Percentiles rank a stretch among this genome's conserved stretches.
Evolutionary conservation across 2,888 invertebrate species (phyloP).

Genomic region (Eupithecia dodoneata): DNA sequence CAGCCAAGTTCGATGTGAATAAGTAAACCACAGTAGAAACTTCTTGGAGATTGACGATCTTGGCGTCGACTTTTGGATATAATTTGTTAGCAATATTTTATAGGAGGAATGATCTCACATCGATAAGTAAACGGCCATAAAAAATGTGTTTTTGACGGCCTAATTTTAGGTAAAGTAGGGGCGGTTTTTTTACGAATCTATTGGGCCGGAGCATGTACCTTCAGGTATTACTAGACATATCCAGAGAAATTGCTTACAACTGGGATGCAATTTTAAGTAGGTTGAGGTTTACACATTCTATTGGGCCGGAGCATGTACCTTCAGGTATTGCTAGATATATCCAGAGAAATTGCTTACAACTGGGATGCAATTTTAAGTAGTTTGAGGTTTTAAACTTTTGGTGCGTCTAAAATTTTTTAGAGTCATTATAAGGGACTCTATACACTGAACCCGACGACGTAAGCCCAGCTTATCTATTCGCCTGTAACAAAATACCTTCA

Average conservation of each 20-base stretch:
- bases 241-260: background rate
- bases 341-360: background rate
- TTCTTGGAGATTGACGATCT: background rate
- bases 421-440: no score
- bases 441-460: no score
- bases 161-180: background rate
- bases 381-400: background rate
- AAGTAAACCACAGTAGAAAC: background rate
- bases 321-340: background rate
- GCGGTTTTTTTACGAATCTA: no score
- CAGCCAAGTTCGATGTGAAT: background rate
- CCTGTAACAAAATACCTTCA: background rate
- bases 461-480: no score
- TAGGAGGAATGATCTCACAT: background rate
- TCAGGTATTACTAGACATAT: background rate
- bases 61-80: background rate
- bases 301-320: background rate
- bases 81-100: background rate
- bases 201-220: background rate
- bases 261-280: background rate
- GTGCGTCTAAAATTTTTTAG: no score
- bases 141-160: background rate
- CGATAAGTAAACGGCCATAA: no score
- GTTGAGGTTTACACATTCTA: no score
- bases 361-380: background rate